phyloP scores from a whole-genome alignment of 1,140 invertebrate species.

The Chelonus insularis region DNA sequence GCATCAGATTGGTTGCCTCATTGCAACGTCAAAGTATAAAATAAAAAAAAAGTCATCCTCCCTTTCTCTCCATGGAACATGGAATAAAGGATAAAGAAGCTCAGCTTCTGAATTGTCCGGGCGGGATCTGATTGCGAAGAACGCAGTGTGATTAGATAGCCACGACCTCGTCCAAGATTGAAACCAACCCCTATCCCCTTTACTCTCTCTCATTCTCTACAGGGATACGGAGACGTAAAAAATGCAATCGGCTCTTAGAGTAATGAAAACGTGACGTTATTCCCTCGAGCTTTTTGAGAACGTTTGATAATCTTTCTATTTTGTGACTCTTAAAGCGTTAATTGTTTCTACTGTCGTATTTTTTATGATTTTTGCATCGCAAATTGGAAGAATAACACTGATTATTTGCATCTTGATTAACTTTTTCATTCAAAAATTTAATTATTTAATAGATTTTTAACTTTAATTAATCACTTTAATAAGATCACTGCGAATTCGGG shows the following conservation, averaged over 20 bases:
- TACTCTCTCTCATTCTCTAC: slow-evolving; percentile 10
- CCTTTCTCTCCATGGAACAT: not conserved
- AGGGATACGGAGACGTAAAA: slow-evolving; percentile 52
- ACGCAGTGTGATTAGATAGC: slow-evolving; percentile 33
- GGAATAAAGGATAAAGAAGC: slow-evolving; percentile 19
- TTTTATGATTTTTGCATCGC: no score
- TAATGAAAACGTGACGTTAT: slow-evolving; percentile 55
- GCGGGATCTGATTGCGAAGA: slow-evolving; percentile 30
- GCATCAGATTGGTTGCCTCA: not conserved
- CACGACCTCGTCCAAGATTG: slow-evolving; percentile 29
- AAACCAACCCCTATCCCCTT: slow-evolving; percentile 28
- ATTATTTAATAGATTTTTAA: no score
- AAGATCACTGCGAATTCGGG: no score
- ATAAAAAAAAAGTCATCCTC: slow-evolving; percentile 3
- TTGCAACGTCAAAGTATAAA: slow-evolving; percentile 7
- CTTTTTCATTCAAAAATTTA: no score
- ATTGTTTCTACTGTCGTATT: no score
- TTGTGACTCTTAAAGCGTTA: not conserved
- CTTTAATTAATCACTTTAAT: no score
- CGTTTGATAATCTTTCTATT: not conserved
- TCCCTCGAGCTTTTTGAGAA: not conserved
- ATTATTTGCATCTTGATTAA: no score
- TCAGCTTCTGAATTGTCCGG: slow-evolving; percentile 18
- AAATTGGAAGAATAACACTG: no score
- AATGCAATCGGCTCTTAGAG: slow-evolving; percentile 61